Percentiles rank a stretch among this genome's conserved stretches.
Conservation (phyloP, 1,140 invertebrate genomes). For the Tribolium castaneum region DNA sequence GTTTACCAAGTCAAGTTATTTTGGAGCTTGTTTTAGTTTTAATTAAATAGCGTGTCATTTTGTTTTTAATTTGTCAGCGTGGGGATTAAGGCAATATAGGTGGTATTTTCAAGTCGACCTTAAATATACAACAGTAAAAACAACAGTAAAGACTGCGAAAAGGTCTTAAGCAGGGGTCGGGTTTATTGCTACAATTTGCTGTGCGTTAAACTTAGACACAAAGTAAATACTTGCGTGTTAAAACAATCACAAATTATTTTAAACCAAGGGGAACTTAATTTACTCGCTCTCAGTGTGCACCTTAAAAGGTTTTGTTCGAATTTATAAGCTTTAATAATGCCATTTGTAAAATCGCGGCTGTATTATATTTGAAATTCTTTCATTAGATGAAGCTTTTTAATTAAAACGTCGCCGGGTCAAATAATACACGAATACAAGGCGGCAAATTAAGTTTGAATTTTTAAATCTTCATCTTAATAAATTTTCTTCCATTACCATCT, state of each 20-base stretch:
- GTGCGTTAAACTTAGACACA: neutral
- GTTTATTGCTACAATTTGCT: slow-evolving; percentile 2
- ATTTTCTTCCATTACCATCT: too few species aligned
- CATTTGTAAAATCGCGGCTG: neutral
- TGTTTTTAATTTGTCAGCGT: neutral
- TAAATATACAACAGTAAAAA: slow-evolving; percentile 9
- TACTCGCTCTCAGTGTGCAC: neutral
- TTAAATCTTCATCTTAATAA: neutral
- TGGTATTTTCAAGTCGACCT: neutral
- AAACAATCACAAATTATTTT: neutral
- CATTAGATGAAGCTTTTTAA: neutral
- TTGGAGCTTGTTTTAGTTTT: neutral
- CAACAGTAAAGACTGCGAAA: neutral
- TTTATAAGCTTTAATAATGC: neutral
- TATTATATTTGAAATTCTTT: neutral
- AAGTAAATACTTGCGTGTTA: neutral
- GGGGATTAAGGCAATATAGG: neutral
- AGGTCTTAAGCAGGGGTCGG: slow-evolving; percentile 8
- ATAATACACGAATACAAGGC: neutral
- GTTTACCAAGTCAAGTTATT: neutral
- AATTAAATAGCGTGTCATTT: neutral
- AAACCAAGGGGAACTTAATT: neutral
- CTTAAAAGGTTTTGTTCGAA: neutral
- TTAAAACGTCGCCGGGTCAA: neutral
- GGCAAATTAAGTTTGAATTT: neutral